Evolutionary conservation across 2,888 invertebrate genomes (phyloP), one percentile per base, ranked within the genome.

Genomic region (Eupeodes latifasciatus): DNA sequence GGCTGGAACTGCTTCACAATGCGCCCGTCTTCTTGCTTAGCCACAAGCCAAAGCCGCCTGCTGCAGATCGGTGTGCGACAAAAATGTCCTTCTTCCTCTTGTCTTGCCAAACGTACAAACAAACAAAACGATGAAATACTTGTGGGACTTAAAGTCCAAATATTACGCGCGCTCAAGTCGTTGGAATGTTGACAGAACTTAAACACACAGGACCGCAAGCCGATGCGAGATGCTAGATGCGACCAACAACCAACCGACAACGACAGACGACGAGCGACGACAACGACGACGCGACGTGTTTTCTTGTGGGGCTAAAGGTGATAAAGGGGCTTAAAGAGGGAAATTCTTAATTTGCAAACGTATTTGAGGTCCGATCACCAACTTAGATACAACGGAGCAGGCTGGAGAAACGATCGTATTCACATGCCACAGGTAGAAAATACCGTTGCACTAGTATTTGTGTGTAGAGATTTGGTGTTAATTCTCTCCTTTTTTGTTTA

Each of bases 341-440:
- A 16, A 64, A 79, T 64, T 67, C 36, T 78, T 36, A 79, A 75
- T 83, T 84, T 87, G 84, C 87, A 84, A 87, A 80, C 74, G 84
- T 87, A 67, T 67, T 83, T 61, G 80, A 49, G 69, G 69, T 78
- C 79, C 64, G 16, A 75, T 82, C 85, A 82, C 85, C 85, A 82
- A 78, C 76, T 67, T 14, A 83, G 71, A 74, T 62, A 81, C 77
- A 74, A 59, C 44, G 49, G 55, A 51, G 27, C 27, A 27, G 72
- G 34, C 62, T 64, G 44, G 71, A 74, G 19, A 67, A 40, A n/a
- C 69, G 74, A 78, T 85, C 84, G 84, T 88, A 69, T 77, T 84
- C 84, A 87, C 87, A 87, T 84, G 87, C 84, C 77, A 88, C 87
- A 88, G 87, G 87, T 88, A 88, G 83, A 64, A 27, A 34, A 16